Conservation (phyloP, 2,888 invertebrate species). For the Ectropis crepuscularia region DNA sequence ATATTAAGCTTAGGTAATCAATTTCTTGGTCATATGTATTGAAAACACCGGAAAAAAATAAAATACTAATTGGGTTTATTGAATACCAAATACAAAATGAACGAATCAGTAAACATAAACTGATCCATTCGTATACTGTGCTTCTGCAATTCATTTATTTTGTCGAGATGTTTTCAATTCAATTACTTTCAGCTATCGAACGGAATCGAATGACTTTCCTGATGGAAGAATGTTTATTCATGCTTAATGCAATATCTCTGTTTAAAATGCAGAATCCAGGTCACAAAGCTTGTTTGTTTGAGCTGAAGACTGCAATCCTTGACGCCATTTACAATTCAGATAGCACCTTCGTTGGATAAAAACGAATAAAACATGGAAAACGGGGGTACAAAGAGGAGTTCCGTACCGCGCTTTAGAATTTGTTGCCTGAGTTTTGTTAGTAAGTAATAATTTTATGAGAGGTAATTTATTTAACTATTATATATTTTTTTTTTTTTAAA, state of each 20-base stretch:
- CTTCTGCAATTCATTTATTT: constrained; percentile 7
- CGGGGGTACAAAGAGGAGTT: no score
- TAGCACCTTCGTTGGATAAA: constrained; percentile 33
- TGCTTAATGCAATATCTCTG: constrained; percentile 45
- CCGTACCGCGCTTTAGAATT: no score
- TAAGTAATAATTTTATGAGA: no score
- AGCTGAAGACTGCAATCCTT: constrained; percentile 38
- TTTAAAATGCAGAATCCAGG: constrained; percentile 40
- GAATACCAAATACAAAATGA: neutral
- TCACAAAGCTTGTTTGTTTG: constrained; percentile 44
- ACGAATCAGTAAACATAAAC: neutral
- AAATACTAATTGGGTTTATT: no score
- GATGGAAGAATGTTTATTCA: constrained; percentile 44
- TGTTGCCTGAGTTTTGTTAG: no score
- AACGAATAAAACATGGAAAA: constrained; percentile 21
- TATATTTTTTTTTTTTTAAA: no score
- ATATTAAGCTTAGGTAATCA: no score
- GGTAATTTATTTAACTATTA: no score
- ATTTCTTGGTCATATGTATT: no score
- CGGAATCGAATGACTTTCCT: constrained; percentile 19
- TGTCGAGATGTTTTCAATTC: constrained; percentile 15
- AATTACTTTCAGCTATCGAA: constrained; percentile 16
- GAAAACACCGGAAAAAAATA: no score
- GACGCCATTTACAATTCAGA: constrained; percentile 52
- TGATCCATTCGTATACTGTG: neutral